Base-by-base conservation (phyloP, 2,888 invertebrate genomes). In the Drosophila diplacantha region DNA sequence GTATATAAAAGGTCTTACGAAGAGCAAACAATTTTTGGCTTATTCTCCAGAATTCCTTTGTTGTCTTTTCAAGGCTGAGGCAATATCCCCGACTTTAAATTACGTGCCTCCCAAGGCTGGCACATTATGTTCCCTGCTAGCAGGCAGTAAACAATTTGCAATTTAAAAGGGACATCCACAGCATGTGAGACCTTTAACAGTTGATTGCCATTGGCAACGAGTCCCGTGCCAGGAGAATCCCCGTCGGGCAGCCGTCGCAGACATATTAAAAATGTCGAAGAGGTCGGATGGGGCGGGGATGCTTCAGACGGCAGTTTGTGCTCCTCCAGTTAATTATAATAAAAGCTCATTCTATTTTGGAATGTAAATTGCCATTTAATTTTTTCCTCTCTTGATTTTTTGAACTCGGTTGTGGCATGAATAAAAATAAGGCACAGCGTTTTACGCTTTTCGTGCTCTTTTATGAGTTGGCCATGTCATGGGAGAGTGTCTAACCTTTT, bases 291-390 rank as follows among this genome's bases (percentile, higher is more conserved):
- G n/a, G 14, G 22, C 6, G 31, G 22, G 53, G 41, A 11, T 31
- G 39, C 55, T 50, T 16, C 29, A 57, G 47, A 58, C 34, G 18
- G 37, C 16, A 29, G 24, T 16, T 22, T 29, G 22, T 34, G 50
- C 39, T 60, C 39, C 50, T 31, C 26, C 51, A 79, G 78, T 83
- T 77, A 78, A 82, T 78, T 82, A 78, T 77, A 77, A 83, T 74
- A 70, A 74, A 72, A 69, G 55, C 58, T 54, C 59, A 60, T 81
- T 76, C 58, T 72, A 59, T 75, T 75, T 71, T 65, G 73, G 70
- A 76, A 83, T 80, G 73, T 71, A 83, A 81, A 81, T 83, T 80
- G 75, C 80, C 69, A 74, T 79, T 83, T 77, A 79, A 80, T 73
- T 68, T 62, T 61, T 72, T 69, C 57, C 65, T 66, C 60, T 38